Base-by-base conservation (phyloP, 2,888 invertebrate genomes). In the Coecobrya sp. region DNA sequence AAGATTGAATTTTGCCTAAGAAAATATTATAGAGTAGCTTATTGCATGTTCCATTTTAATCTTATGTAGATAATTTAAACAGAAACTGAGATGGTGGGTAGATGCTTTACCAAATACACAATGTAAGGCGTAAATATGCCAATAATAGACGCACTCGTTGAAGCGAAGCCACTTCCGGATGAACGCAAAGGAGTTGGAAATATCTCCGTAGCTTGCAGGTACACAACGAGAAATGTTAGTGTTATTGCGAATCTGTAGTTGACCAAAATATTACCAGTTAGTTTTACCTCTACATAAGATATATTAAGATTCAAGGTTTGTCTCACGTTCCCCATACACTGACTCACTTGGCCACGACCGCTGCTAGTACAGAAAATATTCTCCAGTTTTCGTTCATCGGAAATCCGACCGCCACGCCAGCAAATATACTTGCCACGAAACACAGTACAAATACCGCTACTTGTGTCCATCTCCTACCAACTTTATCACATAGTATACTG, bases 171-270 rank as follows among this genome's bases (percentile, higher is more conserved):
- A 94, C 97, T 96, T 84, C 97, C 97, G 5, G 97, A 96, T 95
- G 97, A 97, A 25, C 97, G 96, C 49, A 97, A 95, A 94, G 97
- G 97, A 0, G 97, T 92, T 0, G 97, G 97, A 95, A 97, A 97
- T 30, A 97, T 96, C 95, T 97, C 97, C 95, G 97, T 96, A 87
- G 97, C 96, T 93, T 97, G 96, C 84, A 97, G 95, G 95, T 96
- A 96, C 45, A 96, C 96, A n/a, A 96, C 96, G 94, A 97, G 97
- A 95, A 96, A 97, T 7, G 96, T 84, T 27, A 97, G 95, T 1
- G 97, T 96, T 84, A 96, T 73, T 13, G 86, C 84, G 55, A 94
- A 94, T 27, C 85, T 96, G 27, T 97, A 4, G 96, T 96, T 86
- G 96, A 76, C 11, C 92, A 73, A 65, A 65, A 73, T 91, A 93